Evolutionary conservation across 2,797 vertebrate genomes (phyloP).

Genomic region (Pterois miles): DNA sequence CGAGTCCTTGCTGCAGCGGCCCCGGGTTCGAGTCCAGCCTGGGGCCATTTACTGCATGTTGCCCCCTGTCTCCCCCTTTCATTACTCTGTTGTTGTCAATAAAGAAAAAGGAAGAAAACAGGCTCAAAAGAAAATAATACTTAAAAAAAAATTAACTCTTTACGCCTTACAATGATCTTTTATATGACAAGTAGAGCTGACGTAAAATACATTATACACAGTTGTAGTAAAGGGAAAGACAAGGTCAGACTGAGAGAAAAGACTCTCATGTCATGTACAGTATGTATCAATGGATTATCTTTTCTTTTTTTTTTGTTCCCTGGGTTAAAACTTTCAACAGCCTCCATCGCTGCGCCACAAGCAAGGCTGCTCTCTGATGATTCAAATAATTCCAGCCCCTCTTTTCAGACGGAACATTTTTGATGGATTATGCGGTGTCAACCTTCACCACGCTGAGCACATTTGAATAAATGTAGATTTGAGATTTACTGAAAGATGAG

Average conservation of each 20-base stretch:
- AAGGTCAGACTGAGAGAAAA: conserved; percentile 29
- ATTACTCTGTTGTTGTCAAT: too few relatives aligned
- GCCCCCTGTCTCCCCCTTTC: too few relatives aligned
- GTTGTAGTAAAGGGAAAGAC: conserved; percentile 7
- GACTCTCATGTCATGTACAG: neutral
- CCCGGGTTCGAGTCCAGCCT: too few relatives aligned
- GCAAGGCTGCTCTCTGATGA: conserved; percentile 66
- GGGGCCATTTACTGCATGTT: too few relatives aligned
- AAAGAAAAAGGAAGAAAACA: too few relatives aligned
- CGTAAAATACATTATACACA: conserved; percentile 16
- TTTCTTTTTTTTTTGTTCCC: conserved; percentile 30
- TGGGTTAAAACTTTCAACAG: conserved; percentile 41
- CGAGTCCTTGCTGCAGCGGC: too few relatives aligned
- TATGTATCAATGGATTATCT: conserved; percentile 24
- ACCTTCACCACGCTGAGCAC: conserved; percentile 62
- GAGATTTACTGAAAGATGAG: conserved; percentile 76
- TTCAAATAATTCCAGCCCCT: conserved; percentile 68
- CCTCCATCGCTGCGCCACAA: conserved; percentile 40
- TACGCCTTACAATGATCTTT: neutral
- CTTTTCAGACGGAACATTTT: conserved; percentile 72
- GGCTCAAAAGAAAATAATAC: too few relatives aligned
- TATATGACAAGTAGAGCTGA: neutral
- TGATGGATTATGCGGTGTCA: conserved; percentile 79
- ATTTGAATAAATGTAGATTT: conserved; percentile 82
- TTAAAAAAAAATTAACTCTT: neutral